Conservation (phyloP, 1,140 invertebrate species). For the Drosophila mauritiana region DNA sequence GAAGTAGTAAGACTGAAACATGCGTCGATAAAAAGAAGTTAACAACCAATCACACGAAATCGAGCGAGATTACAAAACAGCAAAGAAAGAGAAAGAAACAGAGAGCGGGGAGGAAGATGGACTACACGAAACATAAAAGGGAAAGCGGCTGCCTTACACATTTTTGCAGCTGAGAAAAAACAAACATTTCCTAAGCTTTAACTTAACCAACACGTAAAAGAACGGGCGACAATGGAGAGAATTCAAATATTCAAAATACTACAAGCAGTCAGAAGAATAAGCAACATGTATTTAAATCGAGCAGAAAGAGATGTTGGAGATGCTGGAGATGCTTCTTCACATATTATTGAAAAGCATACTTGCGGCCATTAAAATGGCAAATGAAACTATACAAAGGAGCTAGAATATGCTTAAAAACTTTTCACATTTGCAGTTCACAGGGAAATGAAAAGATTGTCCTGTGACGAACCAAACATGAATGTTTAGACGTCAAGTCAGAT, state of each 20-base stretch:
- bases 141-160: constrained; percentile 26
- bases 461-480: constrained; percentile 3
- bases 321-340: background rate
- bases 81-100: background rate
- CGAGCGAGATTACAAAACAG: constrained; percentile 31
- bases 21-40: constrained; percentile 25
- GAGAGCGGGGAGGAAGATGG: background rate
- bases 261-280: background rate
- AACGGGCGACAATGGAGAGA: constrained; percentile 4
- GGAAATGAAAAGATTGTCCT: background rate
- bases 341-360: background rate
- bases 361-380: background rate
- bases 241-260: background rate
- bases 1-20: background rate
- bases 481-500: constrained; percentile 26
- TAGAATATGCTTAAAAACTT: background rate
- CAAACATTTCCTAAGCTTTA: constrained; percentile 8
- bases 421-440: constrained; percentile 4
- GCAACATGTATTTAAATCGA: background rate
- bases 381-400: background rate
- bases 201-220: background rate
- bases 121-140: background rate
- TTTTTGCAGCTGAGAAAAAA: constrained; percentile 9
- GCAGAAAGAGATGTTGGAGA: too few relatives aligned
- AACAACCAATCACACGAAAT: constrained; percentile 25